A percentile compares a stretch with the other conserved stretches of the same genome.
These are phyloP conservation scores for Alectoris magna DNA, from an alignment of 2,797 vertebrate species.

Conservation along the genomic window DNA sequence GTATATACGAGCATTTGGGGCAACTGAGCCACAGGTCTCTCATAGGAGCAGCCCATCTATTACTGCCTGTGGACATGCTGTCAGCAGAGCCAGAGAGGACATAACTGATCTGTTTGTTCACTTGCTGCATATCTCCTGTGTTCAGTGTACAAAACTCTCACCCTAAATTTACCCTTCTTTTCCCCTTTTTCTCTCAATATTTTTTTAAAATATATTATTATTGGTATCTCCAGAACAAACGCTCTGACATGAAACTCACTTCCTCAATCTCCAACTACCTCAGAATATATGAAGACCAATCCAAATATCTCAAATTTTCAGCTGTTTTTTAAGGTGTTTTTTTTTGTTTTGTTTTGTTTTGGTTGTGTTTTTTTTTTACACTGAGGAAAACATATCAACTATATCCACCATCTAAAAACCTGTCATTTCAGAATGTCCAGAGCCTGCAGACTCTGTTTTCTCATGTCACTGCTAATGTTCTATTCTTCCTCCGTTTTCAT, in stretches of 20 bases:
- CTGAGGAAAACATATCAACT: neutral
- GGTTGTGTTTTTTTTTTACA: neutral
- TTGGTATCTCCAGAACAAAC: neutral
- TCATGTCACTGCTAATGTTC: neutral
- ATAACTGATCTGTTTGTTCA: neutral
- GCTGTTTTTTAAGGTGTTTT: neutral
- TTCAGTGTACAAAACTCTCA: neutral
- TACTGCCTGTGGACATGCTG: neutral
- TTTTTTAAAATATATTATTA: neutral
- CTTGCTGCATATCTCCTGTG: neutral
- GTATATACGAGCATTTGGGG: fast-evolving
- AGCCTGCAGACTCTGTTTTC: neutral
- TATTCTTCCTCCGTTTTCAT: neutral
- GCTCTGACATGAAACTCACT: neutral
- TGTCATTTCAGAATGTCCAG: neutral
- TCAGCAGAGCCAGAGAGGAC: no score
- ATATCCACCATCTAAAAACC: neutral
- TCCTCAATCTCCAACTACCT: neutral
- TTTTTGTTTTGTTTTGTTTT: neutral
- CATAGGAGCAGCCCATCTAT: neutral
- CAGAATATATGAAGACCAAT: neutral
- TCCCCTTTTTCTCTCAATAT: neutral
- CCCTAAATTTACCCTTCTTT: neutral
- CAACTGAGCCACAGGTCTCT: neutral
- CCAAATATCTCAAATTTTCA: neutral